Evolutionary conservation across 2,888 invertebrate species (phyloP).

Genomic region (Hofmannophila pseudospretella): DNA sequence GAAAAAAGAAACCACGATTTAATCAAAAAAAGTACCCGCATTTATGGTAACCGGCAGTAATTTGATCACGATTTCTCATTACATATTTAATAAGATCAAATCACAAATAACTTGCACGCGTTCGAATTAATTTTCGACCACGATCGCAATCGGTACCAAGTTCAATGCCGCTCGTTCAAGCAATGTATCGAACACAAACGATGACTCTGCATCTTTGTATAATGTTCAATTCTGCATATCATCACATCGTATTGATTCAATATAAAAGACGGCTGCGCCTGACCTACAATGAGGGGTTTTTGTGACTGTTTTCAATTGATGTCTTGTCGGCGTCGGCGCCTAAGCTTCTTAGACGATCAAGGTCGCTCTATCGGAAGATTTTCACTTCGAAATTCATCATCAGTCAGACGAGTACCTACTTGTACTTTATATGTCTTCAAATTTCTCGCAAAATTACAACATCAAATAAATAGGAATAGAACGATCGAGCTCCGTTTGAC

Average conservation of each 20-base stretch:
- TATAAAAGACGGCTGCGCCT: slow-evolving; percentile 26
- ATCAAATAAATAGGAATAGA: slow-evolving; percentile 4
- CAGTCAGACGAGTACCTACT: background rate
- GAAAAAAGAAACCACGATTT: too few relatives aligned
- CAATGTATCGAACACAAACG: slow-evolving; percentile 28
- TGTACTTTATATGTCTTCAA: background rate
- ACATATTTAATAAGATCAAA: background rate
- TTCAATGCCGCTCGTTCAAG: slow-evolving; percentile 42
- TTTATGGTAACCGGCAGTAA: background rate
- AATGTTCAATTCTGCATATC: slow-evolving; percentile 39
- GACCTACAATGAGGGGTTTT: slow-evolving; percentile 29
- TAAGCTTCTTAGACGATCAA: slow-evolving; percentile 15
- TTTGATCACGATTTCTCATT: slow-evolving; percentile 1
- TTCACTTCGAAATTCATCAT: slow-evolving; percentile 9
- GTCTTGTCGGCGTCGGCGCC: slow-evolving; percentile 11
- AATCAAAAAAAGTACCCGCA: too few relatives aligned
- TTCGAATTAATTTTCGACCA: slow-evolving; percentile 6
- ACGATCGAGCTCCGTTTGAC: slow-evolving; percentile 21
- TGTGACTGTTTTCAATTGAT: slow-evolving; percentile 17
- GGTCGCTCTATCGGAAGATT: slow-evolving; percentile 9
- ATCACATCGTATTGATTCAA: slow-evolving; percentile 31
- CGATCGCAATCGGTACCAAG: slow-evolving; percentile 5
- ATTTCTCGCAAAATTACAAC: background rate
- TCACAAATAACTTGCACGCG: background rate
- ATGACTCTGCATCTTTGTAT: slow-evolving; percentile 39